Evolutionary conservation across 2,797 vertebrate genomes (phyloP), one percentile per base, ranked within the genome.

Genomic region (Erpetoichthys calabaricus): DNA sequence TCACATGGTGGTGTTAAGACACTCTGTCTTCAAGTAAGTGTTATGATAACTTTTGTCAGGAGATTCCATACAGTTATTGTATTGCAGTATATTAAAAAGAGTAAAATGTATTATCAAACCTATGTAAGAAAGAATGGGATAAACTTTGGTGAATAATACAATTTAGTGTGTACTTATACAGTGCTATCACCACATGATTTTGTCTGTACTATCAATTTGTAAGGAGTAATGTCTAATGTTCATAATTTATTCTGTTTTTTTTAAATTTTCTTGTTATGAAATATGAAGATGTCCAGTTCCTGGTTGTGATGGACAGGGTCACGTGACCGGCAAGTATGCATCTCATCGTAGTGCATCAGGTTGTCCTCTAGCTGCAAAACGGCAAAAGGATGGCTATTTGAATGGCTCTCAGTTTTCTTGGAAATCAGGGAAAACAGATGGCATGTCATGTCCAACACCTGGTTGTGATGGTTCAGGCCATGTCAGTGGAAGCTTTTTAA

Each of bases 341-440:
- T 98, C 95, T 41, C 95, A 98, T 79, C 89, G 94, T 80, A 98
- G 94, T 57, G 95, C 95, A 0, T 98, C 94, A 0, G 95, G 95
- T 53, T 98, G 95, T 70, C 95, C 94, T 47, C 80, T 98, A 60
- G 94, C 94, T 8, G 94, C 95, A 73, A 98, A 98, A 75, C 82
- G 95, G 61, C 95, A 98, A 68, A 97, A 97, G 71, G 95, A 98
- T 54, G 92, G 95, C 8, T 98, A 95, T 77, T 82, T 97, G 59
- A 98, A 94, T 5, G 92, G 94, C 58, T 90, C 94, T 60, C 95
- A 98, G 80, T 98, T 97, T 84, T 95, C 94, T 1, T 98, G 94
- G 94, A 98, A 98, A 78, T 92, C 93, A 2, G 94, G 94, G 68
- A 98, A 98, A 82, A 93, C 92, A 4, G 95, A 98, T 75, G 95